Evolutionary conservation across 2,797 vertebrate genomes (phyloP).

Genomic region (Sparus aurata): DNA sequence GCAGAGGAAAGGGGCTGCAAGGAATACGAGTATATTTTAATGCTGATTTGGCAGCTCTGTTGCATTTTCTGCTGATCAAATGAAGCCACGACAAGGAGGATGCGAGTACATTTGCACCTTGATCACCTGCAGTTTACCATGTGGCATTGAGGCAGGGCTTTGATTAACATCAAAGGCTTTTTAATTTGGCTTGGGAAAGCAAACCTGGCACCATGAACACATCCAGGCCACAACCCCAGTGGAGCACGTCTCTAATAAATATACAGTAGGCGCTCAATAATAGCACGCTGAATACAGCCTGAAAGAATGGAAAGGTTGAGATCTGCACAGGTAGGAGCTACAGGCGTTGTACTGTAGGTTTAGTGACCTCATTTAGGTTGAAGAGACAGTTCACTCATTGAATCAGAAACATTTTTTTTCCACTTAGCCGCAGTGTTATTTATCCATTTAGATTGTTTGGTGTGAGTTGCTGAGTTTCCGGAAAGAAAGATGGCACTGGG

Average conservation of each 20-base stretch:
- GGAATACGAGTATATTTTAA: constrained; percentile 79
- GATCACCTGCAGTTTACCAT: constrained; percentile 75
- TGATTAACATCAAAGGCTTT: constrained; percentile 83
- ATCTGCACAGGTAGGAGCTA: not conserved
- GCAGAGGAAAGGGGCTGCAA: constrained; percentile 30
- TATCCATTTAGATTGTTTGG: no score
- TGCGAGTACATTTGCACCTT: constrained; percentile 80
- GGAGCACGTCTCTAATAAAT: constrained; percentile 33
- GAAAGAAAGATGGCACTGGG: no score
- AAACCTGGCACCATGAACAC: constrained; percentile 53
- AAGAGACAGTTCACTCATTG: no score
- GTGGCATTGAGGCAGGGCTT: constrained; percentile 72
- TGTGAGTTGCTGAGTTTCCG: no score
- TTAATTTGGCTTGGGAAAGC: constrained; percentile 61
- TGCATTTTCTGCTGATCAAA: constrained; percentile 83
- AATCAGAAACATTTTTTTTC: no score
- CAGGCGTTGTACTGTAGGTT: not conserved
- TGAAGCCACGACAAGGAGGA: constrained; percentile 61
- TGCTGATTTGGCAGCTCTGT: constrained; percentile 81
- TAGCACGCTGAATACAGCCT: not conserved
- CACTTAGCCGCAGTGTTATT: no score
- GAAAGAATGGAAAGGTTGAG: not conserved
- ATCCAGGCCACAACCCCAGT: constrained; percentile 39
- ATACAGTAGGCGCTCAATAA: constrained; percentile 18
- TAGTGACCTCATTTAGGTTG: not conserved